Evolutionary conservation across 2,797 vertebrate genomes (phyloP).

Genomic region (Helicolenus hilgendorfi): DNA sequence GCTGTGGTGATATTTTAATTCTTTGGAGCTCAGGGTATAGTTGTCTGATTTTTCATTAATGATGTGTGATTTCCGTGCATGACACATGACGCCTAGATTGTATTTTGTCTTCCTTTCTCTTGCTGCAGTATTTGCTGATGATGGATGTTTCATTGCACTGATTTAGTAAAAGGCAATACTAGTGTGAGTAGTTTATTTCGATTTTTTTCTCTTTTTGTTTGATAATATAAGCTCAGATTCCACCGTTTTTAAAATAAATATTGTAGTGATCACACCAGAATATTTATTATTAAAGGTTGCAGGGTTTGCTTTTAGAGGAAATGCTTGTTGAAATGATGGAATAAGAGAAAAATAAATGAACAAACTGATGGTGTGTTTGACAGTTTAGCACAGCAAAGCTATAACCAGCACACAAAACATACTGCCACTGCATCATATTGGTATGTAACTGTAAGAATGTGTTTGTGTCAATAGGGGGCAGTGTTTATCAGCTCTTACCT

Average conservation of each 20-base stretch:
- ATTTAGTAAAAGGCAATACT: neutral
- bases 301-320: neutral
- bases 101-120: neutral
- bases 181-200: neutral
- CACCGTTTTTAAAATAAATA: neutral
- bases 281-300: neutral
- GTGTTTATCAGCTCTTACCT: slow-evolving; percentile 65
- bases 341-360: neutral
- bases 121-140: neutral
- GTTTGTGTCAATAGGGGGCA: slow-evolving; percentile 74
- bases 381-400: neutral
- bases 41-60: neutral
- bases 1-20: neutral
- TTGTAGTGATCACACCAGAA: neutral
- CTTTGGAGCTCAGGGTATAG: neutral
- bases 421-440: neutral
- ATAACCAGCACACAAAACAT: neutral
- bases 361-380: neutral
- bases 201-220: neutral
- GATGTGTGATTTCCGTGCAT: neutral
- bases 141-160: neutral
- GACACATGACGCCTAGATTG: neutral
- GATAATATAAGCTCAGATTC: neutral
- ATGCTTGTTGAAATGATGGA: neutral
- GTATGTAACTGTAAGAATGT: slow-evolving; percentile 33